A percentile compares a stretch with the other conserved stretches of the same genome.
Conservation (phyloP, 2,113 vertebrate species). For the Sinocyclocheilus grahami region DNA sequence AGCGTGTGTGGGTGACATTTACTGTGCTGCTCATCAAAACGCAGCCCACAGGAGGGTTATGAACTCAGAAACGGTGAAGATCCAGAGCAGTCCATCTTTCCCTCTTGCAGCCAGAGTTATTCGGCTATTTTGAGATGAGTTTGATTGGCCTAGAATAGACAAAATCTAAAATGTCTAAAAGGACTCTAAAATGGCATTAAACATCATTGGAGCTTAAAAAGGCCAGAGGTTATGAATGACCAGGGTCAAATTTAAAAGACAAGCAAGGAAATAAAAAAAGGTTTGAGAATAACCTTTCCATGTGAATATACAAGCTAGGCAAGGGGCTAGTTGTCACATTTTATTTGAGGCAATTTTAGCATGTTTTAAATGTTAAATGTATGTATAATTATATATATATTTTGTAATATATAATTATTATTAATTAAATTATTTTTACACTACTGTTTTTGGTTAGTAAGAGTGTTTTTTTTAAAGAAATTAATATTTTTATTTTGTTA, state of each 20-base stretch:
- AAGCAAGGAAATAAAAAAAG: background rate
- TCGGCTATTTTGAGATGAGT: background rate
- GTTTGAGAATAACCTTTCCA: background rate
- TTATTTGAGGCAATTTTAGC: too few species aligned
- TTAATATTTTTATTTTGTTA: too few species aligned
- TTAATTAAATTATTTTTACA: too few species aligned
- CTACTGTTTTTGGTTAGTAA: too few species aligned
- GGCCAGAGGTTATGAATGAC: background rate
- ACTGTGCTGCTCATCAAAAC: background rate
- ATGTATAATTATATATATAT: too few species aligned
- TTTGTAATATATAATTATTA: too few species aligned
- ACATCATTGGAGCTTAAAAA: background rate
- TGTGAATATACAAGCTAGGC: background rate
- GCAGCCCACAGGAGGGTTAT: background rate
- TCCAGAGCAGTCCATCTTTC: background rate
- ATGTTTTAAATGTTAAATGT: too few species aligned
- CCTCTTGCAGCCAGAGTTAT: background rate
- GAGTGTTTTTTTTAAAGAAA: too few species aligned
- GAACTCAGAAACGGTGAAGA: background rate
- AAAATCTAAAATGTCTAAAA: background rate
- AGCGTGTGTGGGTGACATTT: background rate
- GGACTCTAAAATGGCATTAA: background rate
- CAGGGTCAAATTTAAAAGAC: background rate
- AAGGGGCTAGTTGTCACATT: too few species aligned
- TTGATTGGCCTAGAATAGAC: constrained; percentile 22